Evolutionary conservation across 1,140 invertebrate species (phyloP), one percentile per base, ranked within the genome.

Genomic region (Hermetia illucens): DNA sequence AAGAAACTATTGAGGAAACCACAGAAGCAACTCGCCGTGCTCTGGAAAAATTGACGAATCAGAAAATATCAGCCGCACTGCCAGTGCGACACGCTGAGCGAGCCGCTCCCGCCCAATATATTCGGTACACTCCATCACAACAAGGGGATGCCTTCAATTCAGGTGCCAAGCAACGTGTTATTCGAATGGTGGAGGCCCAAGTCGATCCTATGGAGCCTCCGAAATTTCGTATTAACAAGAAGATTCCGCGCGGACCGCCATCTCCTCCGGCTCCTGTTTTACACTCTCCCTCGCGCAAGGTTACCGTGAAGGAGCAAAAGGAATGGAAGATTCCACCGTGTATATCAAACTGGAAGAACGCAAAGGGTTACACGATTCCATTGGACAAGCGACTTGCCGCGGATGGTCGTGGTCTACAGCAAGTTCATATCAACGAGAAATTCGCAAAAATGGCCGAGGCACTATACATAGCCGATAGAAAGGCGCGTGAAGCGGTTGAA

Each of bases 301-400:
- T 95, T 1, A 96, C 94, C 4, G 92, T 94, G 0, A 96, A 97
- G 62, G 95, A 99, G 61, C 95, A 99, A 58, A 85, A 95, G 44
- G 94, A 99, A 63, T 99, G 96, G 96, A 98, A 98, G 66, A 97
- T 99, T 49, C 96, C 96, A 13, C 96, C 96, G 0, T 98, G 95
- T 55, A 96, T 99, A 44, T 95, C 90, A 10, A 98, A 99, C 55
- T 99, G 95, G 95, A 99, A 99, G 64, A 99, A 99, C 60, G 87
- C 93, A 3, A 97, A 91, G 72, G 89, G 74, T 64, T 44, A 48
- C 20, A 98, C 95, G 1, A 96, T 99, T 53, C 95, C 95, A 0
- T 64, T 99, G 41, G 95, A 98, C 62, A 99, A 99, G 67, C 77
- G 96, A 49, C 65, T 99, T 46, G 96, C 95, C 2, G 94, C 95